Evolutionary conservation across 1,140 invertebrate species (phyloP), one percentile per base, ranked within the genome.

Genomic region (Pseudomyrmex gracilis): DNA sequence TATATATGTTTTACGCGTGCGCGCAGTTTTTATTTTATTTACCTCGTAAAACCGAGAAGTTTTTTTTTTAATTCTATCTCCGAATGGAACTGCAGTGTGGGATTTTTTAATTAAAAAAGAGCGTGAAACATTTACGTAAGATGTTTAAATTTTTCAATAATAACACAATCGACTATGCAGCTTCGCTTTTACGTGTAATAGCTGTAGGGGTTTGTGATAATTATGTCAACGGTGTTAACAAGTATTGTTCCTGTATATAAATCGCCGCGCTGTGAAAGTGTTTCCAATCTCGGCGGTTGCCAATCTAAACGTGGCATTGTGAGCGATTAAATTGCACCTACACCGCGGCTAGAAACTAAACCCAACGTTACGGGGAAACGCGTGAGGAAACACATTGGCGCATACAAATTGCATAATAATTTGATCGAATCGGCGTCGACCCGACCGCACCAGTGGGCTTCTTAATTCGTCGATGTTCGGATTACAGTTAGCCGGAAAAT

Each of bases 401-500:
- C 66, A 71, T 70, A 71, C 66, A 70, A 71, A 80, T 80, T 43
- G 53, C 47, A 51, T 85, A 84, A 85, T 66, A 85, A 85, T 85
- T 85, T 61, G 71, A 67, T 76, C 73, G 84, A 77, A 5, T 61
- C 24, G 12, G 61, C 17, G 66, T 51, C 49, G 49, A 67, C 13
- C 57, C 34, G 58, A 53, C 64, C 64, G 10, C 34, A 34, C 66
- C 76, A 84, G 53, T 45, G 45, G 70, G 66, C 82, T 88, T 67
- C 85, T 88, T 88, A 87, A 88, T 88, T 87, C 87, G 76, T 60
- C 82, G 76, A 87, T 87, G 83, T 64, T 87, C 83, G 83, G 73
- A 85, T 88, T 85, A 85, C 77, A 85, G 80, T 86, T 89, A 73
- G 61, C 82, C 82, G 57, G 68, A 58, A 78, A 87, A 87, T 57